Evolutionary conservation across 1,140 invertebrate genomes (phyloP), one percentile per base, ranked within the genome.

Genomic region (Drosophila orosa): DNA sequence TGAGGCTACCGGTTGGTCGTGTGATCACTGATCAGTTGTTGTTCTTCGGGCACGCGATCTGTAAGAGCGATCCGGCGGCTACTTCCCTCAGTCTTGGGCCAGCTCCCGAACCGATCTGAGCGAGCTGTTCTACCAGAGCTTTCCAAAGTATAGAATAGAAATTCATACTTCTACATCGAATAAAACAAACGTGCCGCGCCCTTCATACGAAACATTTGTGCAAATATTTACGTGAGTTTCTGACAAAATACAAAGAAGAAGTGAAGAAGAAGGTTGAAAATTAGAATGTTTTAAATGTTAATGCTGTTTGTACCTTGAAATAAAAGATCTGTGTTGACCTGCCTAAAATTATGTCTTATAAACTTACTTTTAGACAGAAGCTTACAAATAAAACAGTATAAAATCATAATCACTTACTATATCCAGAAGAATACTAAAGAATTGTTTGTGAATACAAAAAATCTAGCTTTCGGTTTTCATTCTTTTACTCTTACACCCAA

Each of bases 31-130:
- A 75, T 66, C 58, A 62, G 48, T 47, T 56, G 31, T n/a, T 45
- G 5, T 65, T 65, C 65, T 71, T 39, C 15, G 25, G 54, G 69
- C 74, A 81, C 82, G 82, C 82, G 82, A 85, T 60, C 57, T 44
- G 60, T 27, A n/a, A 61, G 42, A 57, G 37, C 45, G 44, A 22
- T 68, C 33, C 13, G 12, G n/a, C 19, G 31, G 15, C 27, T 45
- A 13, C 22, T 25, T 24, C 4, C 48, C 67, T 68, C 69, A 86
- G 83, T 86, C 69, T 87, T 65, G 42, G 25, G 33, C 40, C 55
- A 75, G 66, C 71, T 61, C 1, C 39, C 58, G 45, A 55, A 57
- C 69, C 33, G 71, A 56, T 52, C 63, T 57, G 57, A 52, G 7
- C 44, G 57, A 52, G 7, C 44, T 8, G 58, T 13, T 52, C 35